phyloP scores from a whole-genome alignment of 2,888 invertebrate species.

The Heliconius cydno region DNA sequence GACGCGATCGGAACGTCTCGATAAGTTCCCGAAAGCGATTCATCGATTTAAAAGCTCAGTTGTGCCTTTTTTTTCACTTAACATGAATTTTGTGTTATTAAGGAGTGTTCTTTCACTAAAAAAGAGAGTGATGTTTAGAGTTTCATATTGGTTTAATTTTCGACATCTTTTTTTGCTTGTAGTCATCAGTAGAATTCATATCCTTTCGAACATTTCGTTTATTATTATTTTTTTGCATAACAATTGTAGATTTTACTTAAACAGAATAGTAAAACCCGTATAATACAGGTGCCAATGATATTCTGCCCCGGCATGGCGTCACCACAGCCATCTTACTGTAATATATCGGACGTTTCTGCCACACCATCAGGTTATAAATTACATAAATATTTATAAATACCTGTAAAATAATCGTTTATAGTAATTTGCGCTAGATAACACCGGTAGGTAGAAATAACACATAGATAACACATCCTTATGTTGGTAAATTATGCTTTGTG shows the following conservation, averaged over 20 bases:
- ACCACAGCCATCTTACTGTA: conserved; percentile 78
- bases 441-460: neutral
- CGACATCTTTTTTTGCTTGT: neutral
- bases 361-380: conserved; percentile 71
- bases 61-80: too few relatives aligned
- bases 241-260: neutral
- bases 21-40: conserved; percentile 47
- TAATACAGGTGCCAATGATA: conserved; percentile 74
- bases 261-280: conserved; percentile 19
- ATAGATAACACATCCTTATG: conserved; percentile 31
- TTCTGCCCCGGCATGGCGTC: conserved; percentile 78
- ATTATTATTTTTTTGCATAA: neutral
- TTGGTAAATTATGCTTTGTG: conserved; percentile 38
- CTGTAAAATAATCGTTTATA: conserved; percentile 1
- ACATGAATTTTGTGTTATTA: too few relatives aligned
- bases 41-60: neutral
- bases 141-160: neutral
- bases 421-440: conserved; percentile 4
- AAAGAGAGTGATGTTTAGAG: neutral
- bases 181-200: neutral
- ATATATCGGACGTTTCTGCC: conserved; percentile 75
- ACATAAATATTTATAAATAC: neutral
- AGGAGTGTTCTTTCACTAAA: too few relatives aligned
- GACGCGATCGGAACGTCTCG: conserved; percentile 57
- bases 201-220: neutral